These are phyloP conservation scores for Neolamprologus fasciatus DNA, from an alignment of 2,113 vertebrate genomes.

Conservation along the genomic window DNA sequence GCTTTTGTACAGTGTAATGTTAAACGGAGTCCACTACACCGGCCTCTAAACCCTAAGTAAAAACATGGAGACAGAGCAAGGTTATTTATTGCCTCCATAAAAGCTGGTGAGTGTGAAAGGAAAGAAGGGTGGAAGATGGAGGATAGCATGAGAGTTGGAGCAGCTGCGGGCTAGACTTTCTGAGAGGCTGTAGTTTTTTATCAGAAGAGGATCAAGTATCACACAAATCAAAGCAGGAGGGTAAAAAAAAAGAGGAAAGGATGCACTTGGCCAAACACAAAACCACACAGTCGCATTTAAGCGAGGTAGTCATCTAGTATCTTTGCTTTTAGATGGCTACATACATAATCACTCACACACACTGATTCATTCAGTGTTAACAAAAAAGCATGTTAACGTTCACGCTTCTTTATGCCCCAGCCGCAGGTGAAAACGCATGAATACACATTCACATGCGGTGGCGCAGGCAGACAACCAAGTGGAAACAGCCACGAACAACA, in stretches of 20 bases:
- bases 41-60: slow-evolving; percentile 56
- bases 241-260: neutral
- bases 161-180: slow-evolving; percentile 38
- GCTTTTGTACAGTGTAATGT: neutral
- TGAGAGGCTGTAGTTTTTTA: slow-evolving; percentile 48
- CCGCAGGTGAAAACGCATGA: neutral
- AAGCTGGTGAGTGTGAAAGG: slow-evolving; percentile 35
- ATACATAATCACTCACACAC: neutral
- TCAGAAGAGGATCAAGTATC: slow-evolving; percentile 29
- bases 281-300: neutral
- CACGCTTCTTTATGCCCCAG: neutral
- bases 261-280: neutral
- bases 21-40: neutral
- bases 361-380: neutral
- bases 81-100: slow-evolving; percentile 61
- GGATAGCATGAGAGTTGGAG: slow-evolving; percentile 8
- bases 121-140: slow-evolving; percentile 31
- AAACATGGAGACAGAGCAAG: slow-evolving; percentile 37
- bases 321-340: slow-evolving; percentile 3
- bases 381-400: neutral
- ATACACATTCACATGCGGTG: neutral
- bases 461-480: neutral
- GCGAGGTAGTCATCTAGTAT: neutral
- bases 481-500: neutral
- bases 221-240: slow-evolving; percentile 46